These are phyloP conservation scores for Paramormyrops hopkinsi DNA, from an alignment of 2,797 vertebrate genomes.

Conservation along the genomic window DNA sequence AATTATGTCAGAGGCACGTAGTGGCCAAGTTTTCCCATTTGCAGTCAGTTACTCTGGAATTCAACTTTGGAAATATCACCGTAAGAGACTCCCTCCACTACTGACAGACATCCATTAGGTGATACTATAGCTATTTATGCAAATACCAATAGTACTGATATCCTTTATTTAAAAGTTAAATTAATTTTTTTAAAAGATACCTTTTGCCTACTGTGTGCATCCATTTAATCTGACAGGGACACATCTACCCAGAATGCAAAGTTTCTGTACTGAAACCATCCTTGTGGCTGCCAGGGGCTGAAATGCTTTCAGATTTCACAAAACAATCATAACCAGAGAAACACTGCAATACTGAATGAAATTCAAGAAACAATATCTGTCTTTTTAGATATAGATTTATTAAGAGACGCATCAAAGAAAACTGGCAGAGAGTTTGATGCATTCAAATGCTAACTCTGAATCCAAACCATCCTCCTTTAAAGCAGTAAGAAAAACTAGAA, in stretches of 20 bases:
- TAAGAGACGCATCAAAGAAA: not conserved
- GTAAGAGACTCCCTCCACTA: not conserved
- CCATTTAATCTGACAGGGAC: not conserved
- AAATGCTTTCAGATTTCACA: constrained; percentile 10
- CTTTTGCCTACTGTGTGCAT: constrained; percentile 1
- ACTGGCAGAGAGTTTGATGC: not conserved
- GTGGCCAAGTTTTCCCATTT: not conserved
- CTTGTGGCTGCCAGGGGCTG: not conserved
- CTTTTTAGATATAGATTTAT: not conserved
- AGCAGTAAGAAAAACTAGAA: not conserved
- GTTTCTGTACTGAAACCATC: not conserved
- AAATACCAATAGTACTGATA: not conserved
- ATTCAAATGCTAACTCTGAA: not conserved
- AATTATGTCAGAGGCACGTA: not conserved
- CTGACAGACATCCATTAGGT: not conserved
- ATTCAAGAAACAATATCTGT: not conserved
- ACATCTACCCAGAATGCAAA: constrained; percentile 9
- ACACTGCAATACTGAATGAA: not conserved
- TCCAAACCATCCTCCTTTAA: not conserved
- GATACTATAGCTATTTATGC: not conserved
- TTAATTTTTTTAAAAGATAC: not conserved
- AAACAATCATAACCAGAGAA: not conserved
- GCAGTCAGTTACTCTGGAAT: not conserved
- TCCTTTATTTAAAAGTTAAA: not conserved
- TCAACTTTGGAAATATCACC: not conserved